Conservation (phyloP, 2,888 invertebrate species). For the Dolomedes plantarius region DNA sequence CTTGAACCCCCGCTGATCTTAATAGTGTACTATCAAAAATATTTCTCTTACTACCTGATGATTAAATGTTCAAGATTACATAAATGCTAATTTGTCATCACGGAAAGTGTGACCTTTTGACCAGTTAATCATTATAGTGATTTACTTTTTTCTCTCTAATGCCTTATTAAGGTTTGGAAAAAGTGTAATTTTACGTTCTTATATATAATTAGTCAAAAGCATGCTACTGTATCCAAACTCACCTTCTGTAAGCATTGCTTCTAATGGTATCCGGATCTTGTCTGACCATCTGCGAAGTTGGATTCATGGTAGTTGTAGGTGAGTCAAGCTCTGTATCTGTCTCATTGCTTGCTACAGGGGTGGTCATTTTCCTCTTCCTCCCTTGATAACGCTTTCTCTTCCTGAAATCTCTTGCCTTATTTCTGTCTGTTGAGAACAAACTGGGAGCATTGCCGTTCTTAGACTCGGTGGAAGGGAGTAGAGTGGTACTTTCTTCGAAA, state of each 20-base stretch:
- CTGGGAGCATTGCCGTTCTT: conserved; percentile 6
- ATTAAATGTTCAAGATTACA: too few species aligned
- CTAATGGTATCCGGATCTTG: not conserved
- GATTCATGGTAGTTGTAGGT: not conserved
- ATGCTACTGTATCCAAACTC: too few species aligned
- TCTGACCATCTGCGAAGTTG: not conserved
- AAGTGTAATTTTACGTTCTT: too few species aligned
- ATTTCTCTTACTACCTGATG: too few species aligned
- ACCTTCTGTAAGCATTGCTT: conserved; percentile 2
- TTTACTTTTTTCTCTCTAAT: too few species aligned
- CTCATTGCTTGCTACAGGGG: not conserved
- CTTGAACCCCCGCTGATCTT: too few species aligned
- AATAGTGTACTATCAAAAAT: too few species aligned
- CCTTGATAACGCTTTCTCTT: conserved; percentile 37
- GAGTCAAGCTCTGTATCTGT: not conserved
- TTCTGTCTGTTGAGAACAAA: conserved; percentile 43
- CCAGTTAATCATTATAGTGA: too few species aligned
- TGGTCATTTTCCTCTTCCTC: conserved; percentile 20
- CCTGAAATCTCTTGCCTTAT: conserved; percentile 46
- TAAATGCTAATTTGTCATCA: too few species aligned
- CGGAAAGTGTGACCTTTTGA: too few species aligned
- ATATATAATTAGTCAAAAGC: too few species aligned
- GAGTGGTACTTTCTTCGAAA: not conserved
- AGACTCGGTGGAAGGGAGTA: not conserved
- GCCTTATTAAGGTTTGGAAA: too few species aligned